A percentile compares a stretch with the other conserved stretches of the same genome.
Evolutionary conservation across 1,140 invertebrate genomes (phyloP).

Genomic region (Nasonia vitripennis): DNA sequence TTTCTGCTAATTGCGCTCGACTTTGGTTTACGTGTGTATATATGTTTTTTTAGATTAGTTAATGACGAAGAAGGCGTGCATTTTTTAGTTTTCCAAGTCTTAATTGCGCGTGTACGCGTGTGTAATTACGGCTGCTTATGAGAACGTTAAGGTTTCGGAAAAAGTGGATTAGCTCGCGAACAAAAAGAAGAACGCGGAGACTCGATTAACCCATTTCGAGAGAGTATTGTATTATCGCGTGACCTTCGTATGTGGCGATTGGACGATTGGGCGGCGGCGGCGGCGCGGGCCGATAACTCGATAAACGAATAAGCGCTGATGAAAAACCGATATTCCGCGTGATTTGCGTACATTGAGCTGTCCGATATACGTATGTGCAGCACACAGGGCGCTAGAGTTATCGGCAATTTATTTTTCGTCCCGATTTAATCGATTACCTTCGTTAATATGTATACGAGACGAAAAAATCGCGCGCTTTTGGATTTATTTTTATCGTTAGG

Average conservation of each 20-base stretch:
- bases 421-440: background rate
- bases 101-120: background rate
- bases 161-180: background rate
- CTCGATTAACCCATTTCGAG: constrained; percentile 13
- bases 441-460: background rate
- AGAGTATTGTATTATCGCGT: constrained; percentile 1
- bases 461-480: no score
- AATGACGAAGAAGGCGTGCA: background rate
- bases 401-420: background rate
- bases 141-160: constrained; percentile 3
- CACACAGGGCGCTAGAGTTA: background rate
- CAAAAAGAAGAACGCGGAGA: background rate
- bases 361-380: background rate
- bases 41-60: background rate
- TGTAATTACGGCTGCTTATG: background rate
- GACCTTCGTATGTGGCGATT: background rate
- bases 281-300: background rate
- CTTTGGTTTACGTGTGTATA: background rate
- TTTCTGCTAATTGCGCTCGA: background rate
- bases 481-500: no score
- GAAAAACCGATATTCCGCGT: background rate
- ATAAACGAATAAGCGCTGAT: background rate
- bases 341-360: background rate
- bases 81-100: background rate
- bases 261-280: background rate